phyloP scores from a whole-genome alignment of 1,140 invertebrate species.

The Schlechtendalia chinensis region DNA sequence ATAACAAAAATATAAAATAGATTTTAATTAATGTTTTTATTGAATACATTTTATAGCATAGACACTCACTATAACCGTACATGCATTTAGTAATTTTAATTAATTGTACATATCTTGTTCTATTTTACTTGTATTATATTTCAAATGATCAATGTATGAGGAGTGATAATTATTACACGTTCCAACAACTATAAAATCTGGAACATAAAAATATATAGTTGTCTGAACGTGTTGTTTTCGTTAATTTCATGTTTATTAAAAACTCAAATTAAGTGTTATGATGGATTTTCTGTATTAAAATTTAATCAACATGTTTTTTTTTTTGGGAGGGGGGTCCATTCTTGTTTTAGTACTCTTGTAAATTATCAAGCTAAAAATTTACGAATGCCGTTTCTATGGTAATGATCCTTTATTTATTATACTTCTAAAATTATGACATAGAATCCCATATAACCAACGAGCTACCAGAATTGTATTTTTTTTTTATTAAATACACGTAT shows the following conservation, averaged over 20 bases:
- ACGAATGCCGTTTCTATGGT: constrained; percentile 7
- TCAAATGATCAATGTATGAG: not conserved
- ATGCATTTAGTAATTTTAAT: no score
- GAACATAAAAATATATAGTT: constrained; percentile 1
- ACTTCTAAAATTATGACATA: not conserved
- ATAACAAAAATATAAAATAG: no score
- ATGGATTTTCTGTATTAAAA: not conserved
- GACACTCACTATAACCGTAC: no score
- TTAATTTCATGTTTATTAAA: constrained; percentile 38
- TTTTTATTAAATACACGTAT: no score
- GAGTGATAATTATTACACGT: not conserved
- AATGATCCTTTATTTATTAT: not conserved
- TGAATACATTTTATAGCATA: no score
- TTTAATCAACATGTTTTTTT: constrained; percentile 33
- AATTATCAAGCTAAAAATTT: not conserved
- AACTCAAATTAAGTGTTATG: constrained; percentile 14
- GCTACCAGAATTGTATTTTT: not conserved
- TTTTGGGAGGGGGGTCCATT: not conserved
- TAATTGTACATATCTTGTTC: no score
- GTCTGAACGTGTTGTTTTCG: not conserved
- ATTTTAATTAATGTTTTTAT: no score
- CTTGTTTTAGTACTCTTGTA: not conserved
- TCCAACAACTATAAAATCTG: not conserved
- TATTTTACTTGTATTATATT: no score
- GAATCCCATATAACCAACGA: not conserved